Evolutionary conservation across 2,797 vertebrate species (phyloP), one percentile per base, ranked within the genome.

Genomic region (Petrocephalus schoutedeni): DNA sequence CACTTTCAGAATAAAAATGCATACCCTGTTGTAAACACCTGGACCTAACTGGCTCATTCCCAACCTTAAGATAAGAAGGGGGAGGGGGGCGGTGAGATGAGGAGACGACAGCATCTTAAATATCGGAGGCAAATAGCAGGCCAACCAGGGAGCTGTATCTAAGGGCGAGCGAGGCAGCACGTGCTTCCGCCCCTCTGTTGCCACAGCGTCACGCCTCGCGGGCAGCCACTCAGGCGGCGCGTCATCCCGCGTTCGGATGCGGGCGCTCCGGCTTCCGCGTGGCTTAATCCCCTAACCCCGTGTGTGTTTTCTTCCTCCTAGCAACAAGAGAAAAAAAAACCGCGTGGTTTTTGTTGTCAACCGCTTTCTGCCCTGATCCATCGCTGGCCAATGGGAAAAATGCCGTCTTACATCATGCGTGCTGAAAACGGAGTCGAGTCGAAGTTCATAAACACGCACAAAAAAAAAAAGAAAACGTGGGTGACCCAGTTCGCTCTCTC

Each of bases 121-220:
- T 91, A 90, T 82, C 85, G 91, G 91, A 90, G 80, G 88, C 88
- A 85, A 36, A 45, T 56, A 57, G 87, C 91, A 86, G 93, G 93
- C 95, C 96, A 96, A 96, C 95, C 96, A 95, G 94, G 93, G 92
- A 64, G 92, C 95, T 95, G 95, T 96, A 95, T 95, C 95, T 93
- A 94, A 93, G 95, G 95, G 88, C 91, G 91, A 94, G 95, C 95
- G 95, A 93, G 94, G 84, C 92, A 93, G 92, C 94, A 92, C 93
- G 94, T 92, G 95, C 93, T 94, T 93, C 77, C 90, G 93, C 88
- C 90, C 89, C 90, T 91, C 94, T 95, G 95, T 96, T 96, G 94
- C 95, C 94, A 95, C 93, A 92, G 93, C 92, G 93, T 95, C 94
- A 93, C 92, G n/a, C 77, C 92, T 91, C 93, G 91, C 90, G 89